Evolutionary conservation across 2,113 vertebrate genomes (phyloP), one percentile per base, ranked within the genome.

Genomic region (Sigmodon hispidus): DNA sequence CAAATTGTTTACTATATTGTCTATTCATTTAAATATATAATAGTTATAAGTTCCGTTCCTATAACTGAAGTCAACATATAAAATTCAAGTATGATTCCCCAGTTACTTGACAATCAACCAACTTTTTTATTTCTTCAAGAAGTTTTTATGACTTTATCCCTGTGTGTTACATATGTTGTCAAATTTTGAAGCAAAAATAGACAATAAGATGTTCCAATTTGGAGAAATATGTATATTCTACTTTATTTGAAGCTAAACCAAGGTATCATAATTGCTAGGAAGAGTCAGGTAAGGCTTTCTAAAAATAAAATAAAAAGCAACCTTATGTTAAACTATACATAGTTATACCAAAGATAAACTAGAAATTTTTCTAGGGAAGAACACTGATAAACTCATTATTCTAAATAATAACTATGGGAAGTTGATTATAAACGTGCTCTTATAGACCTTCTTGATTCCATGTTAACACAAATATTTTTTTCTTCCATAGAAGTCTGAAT

Each of bases 71-170:
- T 55, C 55, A 81, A 76, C 87, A 93, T 48, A 22, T 67, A 86
- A 70, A 19, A 84, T 34, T 45, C 8, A 40, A 75, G 12, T 19
- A 80, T 50, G 4, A 40, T 87, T 96, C 70, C 13, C 2, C 1
- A 48, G 19, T 52, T n/a, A 11, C 34, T 80, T 75, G 7, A 69
- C 61, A 76, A 76, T 48, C 31, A 85, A 55, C 16, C 2, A 84
- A 84, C 63, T 65, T 55, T 87, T 93, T 75, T 65, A 61, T 75
- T 93, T 89, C 45, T n/a, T 91, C 26, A 90, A 6, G 72, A 61
- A n/a, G 34, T 75, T 4, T 57, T 76, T 73, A 69, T 89, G 72
- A 65, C 1, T 87, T 93, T 67, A 81, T 80, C 79, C n/a, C 52
- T 90, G 3, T 48, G 8, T 79, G 11, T 43, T 21, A 48, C 59